Evolutionary conservation across 2,888 invertebrate species (phyloP).

Genomic region (Zaprionus lineosus): DNA sequence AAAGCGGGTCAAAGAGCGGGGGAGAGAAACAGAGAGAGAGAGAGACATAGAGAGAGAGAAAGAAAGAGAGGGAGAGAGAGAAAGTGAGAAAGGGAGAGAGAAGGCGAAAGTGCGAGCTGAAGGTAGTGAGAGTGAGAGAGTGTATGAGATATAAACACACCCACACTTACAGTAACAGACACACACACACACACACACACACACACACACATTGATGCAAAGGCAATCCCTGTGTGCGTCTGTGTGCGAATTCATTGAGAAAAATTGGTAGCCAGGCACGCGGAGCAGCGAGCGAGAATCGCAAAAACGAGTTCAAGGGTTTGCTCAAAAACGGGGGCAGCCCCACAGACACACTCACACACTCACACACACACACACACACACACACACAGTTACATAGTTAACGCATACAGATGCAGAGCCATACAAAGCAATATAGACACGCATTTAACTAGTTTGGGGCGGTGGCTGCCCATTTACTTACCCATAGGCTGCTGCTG

Average conservation of each 20-base stretch:
- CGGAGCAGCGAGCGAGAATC: slow-evolving; percentile 49
- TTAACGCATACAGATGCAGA: slow-evolving; percentile 2
- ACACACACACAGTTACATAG: neutral
- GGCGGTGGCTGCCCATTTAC: slow-evolving; percentile 45
- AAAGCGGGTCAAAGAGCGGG: neutral
- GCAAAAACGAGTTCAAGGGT: slow-evolving; percentile 75
- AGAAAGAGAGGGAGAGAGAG: slow-evolving; percentile 9
- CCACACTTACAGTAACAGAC: slow-evolving; percentile 3
- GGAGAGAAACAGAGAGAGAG: neutral
- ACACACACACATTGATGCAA: slow-evolving; percentile 24
- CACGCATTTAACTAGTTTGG: slow-evolving; percentile 16
- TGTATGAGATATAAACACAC: slow-evolving; percentile 32
- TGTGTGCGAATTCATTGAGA: slow-evolving; percentile 77
- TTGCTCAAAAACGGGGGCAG: slow-evolving; percentile 52
- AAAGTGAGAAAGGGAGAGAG: neutral
- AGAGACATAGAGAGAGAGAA: slow-evolving; percentile 14
- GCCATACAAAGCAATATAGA: neutral
- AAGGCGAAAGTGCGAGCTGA: neutral
- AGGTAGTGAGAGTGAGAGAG: slow-evolving; percentile 23
- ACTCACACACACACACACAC: neutral
- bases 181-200: slow-evolving; percentile 18
- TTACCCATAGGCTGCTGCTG: slow-evolving; percentile 80
- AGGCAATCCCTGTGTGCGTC: slow-evolving; percentile 9
- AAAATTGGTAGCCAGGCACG: slow-evolving; percentile 63
- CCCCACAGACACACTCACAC: slow-evolving; percentile 6